Base-by-base conservation (phyloP, 2,797 vertebrate genomes). In the Enteromius paludinosus region DNA sequence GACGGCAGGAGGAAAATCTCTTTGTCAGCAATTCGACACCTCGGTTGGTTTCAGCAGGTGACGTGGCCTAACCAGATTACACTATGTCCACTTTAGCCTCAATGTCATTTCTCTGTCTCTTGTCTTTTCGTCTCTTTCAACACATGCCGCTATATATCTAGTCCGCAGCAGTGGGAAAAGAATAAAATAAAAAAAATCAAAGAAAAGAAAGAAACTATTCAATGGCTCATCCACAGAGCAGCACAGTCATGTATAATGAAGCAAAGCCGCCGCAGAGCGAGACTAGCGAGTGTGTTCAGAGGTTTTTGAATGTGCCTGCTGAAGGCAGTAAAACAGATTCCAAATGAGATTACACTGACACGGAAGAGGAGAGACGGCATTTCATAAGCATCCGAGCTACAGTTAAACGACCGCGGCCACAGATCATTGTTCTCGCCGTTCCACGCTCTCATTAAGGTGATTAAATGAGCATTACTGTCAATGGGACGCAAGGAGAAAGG, bases 391-490 rank as follows among this genome's bases (percentile, higher is more conserved):
- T 41, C 30, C 45, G 17, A 66, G 71, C 35, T 75, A 75, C 33
- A 54, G 80, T 82, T 82, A 82, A 74, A 68, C 6, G 71, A 75
- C 71, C 41, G 47, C 30, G 62, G 71, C 80, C 80, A 82, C 80
- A 82, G 61, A 75, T 82, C 71, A 82, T 75, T 75, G 80, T 82
- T 64, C 71, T 82, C 71, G 4, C 70, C 35, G 71, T 56, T 82
- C 25, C 61, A 66, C 47, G 4, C 61, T 38, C 80, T 82, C 80
- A 82, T 82, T 82, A 75, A 66, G 71, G 80, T 82, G 80, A 82
- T 82, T 82, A 82, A 75, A 82, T 82, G 71, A 75, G 71, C 71
- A 75, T 82, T 82, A 82, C 80, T 82, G 80, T 82, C 80, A 82
- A 30, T 82, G 47, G 70, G 35, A 54, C 0, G 47, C 33, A 45